phyloP scores from a whole-genome alignment of 2,797 vertebrate species.

The Anomalospiza imberbis region DNA sequence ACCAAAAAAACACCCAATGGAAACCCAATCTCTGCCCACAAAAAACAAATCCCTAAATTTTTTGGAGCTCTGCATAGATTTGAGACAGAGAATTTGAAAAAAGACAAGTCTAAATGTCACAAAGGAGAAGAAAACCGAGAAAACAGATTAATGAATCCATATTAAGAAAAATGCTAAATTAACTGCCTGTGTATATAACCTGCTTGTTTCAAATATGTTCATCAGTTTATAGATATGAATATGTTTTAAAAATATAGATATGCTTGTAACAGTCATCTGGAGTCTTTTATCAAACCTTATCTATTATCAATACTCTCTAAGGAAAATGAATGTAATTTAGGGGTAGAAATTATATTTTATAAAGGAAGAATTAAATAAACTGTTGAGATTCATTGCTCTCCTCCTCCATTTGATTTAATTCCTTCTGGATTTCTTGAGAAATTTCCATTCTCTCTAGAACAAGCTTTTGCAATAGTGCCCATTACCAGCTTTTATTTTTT shows the following conservation, averaged over 20 bases:
- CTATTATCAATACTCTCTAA: background rate
- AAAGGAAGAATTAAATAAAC: background rate
- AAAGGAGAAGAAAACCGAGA: background rate
- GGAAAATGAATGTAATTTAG: background rate
- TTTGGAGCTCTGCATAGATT: background rate
- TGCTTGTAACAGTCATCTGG: background rate
- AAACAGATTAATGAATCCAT: background rate
- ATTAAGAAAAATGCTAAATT: background rate
- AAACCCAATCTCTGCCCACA: background rate
- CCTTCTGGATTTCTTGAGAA: background rate
- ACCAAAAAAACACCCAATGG: background rate
- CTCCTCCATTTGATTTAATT: background rate
- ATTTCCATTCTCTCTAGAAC: background rate
- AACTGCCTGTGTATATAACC: background rate
- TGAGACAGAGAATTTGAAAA: background rate
- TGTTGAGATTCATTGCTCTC: background rate
- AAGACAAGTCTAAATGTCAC: background rate
- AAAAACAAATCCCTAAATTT: background rate
- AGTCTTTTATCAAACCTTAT: background rate
- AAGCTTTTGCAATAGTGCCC: background rate
- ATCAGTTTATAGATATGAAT: background rate
- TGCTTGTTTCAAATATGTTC: background rate
- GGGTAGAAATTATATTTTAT: background rate
- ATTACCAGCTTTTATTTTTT: background rate
- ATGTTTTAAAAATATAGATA: background rate